Evolutionary conservation across 2,113 vertebrate genomes (phyloP).

Genomic region (Lethenteron reissneri): DNA sequence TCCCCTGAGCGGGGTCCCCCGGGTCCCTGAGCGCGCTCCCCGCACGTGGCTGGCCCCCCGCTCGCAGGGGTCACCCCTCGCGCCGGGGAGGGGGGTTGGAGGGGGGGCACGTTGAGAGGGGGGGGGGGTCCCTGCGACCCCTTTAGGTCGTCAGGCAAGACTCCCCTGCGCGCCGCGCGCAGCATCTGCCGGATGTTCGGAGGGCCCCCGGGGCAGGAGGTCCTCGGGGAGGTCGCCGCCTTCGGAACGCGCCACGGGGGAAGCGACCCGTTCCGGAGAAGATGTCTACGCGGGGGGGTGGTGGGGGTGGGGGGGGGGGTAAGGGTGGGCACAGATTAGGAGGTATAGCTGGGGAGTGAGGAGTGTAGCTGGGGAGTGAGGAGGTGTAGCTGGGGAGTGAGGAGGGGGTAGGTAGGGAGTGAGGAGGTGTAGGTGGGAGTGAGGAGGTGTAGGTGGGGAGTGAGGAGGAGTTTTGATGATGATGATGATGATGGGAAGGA

Average conservation of each 20-base stretch:
- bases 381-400: background rate
- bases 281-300: background rate
- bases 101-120: slow-evolving; percentile 13
- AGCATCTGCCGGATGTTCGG: background rate
- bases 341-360: no score
- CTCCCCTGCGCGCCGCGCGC: background rate
- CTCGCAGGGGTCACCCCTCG: slow-evolving; percentile 22
- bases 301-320: background rate
- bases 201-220: no score
- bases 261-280: background rate
- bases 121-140: background rate
- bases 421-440: no score
- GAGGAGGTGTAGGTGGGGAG: no score
- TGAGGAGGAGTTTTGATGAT: no score
- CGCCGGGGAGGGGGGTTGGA: slow-evolving; percentile 14
- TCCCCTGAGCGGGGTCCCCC: slow-evolving; percentile 12
- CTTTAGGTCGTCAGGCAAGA: background rate
- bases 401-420: no score
- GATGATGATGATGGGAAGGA: slow-evolving; percentile 2
- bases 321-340: no score
- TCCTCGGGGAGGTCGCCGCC: no score
- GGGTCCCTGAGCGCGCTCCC: slow-evolving; percentile 12
- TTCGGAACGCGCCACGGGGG: no score
- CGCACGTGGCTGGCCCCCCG: slow-evolving; percentile 14
- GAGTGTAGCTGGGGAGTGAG: background rate